Conservation (phyloP, 2,888 invertebrate genomes). For the Ellobium chinense region DNA sequence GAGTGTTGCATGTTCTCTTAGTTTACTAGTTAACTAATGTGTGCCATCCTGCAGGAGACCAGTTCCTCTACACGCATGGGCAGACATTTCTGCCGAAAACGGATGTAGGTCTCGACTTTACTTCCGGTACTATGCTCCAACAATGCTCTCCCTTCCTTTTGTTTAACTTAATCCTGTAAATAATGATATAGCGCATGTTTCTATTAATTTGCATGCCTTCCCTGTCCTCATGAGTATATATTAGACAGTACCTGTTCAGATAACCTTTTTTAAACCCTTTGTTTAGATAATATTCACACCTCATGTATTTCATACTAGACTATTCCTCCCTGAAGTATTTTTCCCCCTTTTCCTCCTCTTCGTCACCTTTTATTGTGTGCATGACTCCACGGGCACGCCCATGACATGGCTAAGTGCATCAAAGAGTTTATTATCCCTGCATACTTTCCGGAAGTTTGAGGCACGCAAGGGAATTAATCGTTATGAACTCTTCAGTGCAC, state of each 20-base stretch:
- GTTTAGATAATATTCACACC: no score
- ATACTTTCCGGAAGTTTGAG: no score
- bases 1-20: not conserved
- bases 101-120: not conserved
- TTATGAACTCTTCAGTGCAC: no score
- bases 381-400: no score
- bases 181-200: not conserved
- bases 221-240: not conserved
- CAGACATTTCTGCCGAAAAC: conserved; percentile 3
- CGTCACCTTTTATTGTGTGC: no score
- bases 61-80: not conserved
- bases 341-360: no score
- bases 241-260: not conserved
- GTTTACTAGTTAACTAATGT: not conserved
- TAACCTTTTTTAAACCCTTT: not conserved
- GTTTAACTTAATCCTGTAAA: not conserved
- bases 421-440: no score
- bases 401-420: no score
- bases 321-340: no score
- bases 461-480: no score
- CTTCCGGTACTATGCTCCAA: conserved; percentile 10
- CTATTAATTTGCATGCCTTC: not conserved
- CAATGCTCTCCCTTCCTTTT: not conserved
- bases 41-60: not conserved
- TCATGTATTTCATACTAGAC: no score